Evolutionary conservation across 2,113 vertebrate species (phyloP).

Genomic region (Bos javanicus): DNA sequence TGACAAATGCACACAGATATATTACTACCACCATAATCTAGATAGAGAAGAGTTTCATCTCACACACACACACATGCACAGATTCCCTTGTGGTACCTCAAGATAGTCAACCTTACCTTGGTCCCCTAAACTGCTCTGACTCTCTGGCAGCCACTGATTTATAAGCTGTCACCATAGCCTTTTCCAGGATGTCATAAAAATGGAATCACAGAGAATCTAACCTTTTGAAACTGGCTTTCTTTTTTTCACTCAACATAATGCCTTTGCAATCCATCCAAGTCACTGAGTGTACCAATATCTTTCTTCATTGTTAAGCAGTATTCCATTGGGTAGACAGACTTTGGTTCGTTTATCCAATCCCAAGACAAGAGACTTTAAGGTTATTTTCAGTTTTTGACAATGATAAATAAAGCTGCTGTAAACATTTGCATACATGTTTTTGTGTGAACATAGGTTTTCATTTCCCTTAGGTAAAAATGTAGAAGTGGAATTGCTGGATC

Average conservation of each 20-base stretch:
- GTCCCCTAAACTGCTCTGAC: neutral
- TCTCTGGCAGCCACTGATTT: neutral
- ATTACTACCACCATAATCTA: neutral
- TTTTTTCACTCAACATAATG: neutral
- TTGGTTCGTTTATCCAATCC: neutral
- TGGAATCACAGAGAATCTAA: neutral
- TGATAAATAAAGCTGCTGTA: neutral
- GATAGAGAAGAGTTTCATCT: neutral
- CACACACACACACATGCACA: neutral
- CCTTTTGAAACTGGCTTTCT: neutral
- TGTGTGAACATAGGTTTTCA: neutral
- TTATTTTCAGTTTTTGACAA: neutral
- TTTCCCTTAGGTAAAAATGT: neutral
- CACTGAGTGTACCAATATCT: neutral
- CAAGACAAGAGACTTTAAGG: neutral
- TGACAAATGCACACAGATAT: neutral
- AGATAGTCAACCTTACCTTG: neutral
- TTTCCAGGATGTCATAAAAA: neutral
- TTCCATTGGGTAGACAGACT: neutral
- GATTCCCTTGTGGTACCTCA: neutral
- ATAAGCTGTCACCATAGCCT: neutral
- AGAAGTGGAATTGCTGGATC: neutral
- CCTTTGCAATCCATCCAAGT: neutral
- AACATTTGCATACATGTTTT: neutral
- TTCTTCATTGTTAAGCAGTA: neutral